Evolutionary conservation across 2,113 vertebrate genomes (phyloP).

Genomic region (Podocnemis expansa): DNA sequence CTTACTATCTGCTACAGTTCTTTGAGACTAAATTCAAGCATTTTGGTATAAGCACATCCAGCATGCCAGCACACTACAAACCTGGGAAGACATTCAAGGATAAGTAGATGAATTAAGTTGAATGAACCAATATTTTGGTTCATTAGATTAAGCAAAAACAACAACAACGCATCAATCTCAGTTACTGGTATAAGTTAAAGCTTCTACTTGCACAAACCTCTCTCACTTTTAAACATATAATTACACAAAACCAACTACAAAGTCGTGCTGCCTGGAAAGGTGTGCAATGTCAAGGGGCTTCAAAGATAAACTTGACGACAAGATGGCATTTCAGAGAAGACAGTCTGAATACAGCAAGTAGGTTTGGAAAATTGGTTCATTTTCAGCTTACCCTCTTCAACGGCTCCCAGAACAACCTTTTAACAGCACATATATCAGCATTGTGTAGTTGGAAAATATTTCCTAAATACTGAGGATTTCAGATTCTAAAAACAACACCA

Average conservation of each 20-base stretch:
- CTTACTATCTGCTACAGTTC: neutral
- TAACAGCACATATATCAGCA: neutral
- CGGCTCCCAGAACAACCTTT: neutral
- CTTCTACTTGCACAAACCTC: neutral
- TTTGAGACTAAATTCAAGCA: neutral
- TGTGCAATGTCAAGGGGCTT: neutral
- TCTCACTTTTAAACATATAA: neutral
- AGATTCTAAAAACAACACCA: neutral
- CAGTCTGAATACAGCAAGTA: neutral
- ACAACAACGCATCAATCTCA: neutral
- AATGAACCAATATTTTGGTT: neutral
- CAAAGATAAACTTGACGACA: neutral
- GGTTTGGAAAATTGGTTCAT: neutral
- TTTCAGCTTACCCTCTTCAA: neutral
- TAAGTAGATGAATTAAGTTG: neutral
- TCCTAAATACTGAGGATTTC: neutral
- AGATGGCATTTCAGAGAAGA: neutral
- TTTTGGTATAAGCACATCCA: neutral
- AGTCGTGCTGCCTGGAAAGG: neutral
- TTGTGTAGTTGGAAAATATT: neutral
- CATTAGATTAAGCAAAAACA: neutral
- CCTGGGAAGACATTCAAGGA: neutral
- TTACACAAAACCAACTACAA: neutral
- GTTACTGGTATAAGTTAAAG: neutral
- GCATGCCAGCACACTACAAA: neutral